Conservation (phyloP, 1,140 invertebrate species). For the Drosophila grimshawi region DNA sequence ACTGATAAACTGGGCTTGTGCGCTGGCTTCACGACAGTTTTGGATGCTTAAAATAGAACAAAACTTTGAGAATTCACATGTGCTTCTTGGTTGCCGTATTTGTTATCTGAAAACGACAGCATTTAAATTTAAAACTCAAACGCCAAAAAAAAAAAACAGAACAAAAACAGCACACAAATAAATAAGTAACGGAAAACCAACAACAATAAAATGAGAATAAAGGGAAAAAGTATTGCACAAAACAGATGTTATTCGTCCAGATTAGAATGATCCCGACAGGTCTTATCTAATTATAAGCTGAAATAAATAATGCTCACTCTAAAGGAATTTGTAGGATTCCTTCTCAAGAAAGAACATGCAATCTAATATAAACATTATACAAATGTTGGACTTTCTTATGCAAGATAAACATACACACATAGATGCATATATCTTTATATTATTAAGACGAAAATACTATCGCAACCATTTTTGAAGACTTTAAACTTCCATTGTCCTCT, state of each 20-base stretch:
- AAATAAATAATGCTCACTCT: too few species aligned
- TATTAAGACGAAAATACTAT: too few species aligned
- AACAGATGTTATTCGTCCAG: conserved; percentile 21
- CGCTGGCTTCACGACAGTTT: conserved; percentile 10
- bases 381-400: not conserved
- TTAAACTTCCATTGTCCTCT: too few species aligned
- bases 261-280: not conserved
- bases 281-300: too few species aligned
- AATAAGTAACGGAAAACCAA: not conserved
- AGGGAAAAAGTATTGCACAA: conserved; percentile 11
- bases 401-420: not conserved
- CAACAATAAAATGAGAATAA: not conserved
- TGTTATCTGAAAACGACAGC: conserved; percentile 28
- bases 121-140: conserved; percentile 10
- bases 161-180: conserved; percentile 1
- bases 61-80: conserved; percentile 45
- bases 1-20: conserved; percentile 31
- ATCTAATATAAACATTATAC: too few species aligned
- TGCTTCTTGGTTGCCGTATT: conserved; percentile 14
- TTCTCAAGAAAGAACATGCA: too few species aligned
- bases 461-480: too few species aligned
- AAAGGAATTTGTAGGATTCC: too few species aligned
- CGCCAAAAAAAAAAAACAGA: conserved; percentile 7
- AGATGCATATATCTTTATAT: too few species aligned
- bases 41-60: conserved; percentile 37